These are phyloP conservation scores for Falco novaeseelandiae DNA, from an alignment of 2,797 vertebrate genomes.

Conservation along the genomic window DNA sequence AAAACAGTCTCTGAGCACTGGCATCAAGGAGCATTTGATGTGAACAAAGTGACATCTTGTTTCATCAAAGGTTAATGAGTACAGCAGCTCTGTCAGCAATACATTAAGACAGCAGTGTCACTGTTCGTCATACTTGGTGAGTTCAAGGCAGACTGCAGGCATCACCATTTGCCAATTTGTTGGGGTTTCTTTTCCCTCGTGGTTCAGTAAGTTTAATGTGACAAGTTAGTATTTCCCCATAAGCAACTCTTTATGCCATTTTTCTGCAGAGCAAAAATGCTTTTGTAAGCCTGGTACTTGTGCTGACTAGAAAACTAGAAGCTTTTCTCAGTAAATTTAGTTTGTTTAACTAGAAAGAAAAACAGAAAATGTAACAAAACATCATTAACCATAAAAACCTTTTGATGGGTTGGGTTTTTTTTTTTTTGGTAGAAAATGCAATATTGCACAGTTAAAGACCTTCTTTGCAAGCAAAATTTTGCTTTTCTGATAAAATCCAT, in stretches of 20 bases:
- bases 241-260: not conserved
- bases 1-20: constrained; percentile 49
- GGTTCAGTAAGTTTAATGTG: not conserved
- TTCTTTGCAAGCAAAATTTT: not conserved
- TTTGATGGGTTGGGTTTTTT: not conserved
- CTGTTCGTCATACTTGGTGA: constrained; percentile 3
- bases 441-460: not conserved
- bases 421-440: not conserved
- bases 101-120: constrained; percentile 57
- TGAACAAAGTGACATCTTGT: constrained; percentile 67
- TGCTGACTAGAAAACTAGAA: not conserved
- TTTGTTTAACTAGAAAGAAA: not conserved
- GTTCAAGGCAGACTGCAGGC: constrained; percentile 19
- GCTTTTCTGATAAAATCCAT: not conserved
- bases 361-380: not conserved
- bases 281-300: not conserved
- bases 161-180: not conserved
- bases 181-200: not conserved
- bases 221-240: not conserved
- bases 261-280: not conserved
- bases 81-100: constrained; percentile 63
- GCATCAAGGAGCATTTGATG: constrained; percentile 62
- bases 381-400: not conserved
- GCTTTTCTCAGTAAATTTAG: not conserved
- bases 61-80: constrained; percentile 68